Conservation (phyloP, 2,888 invertebrate genomes). For the Galerucella pusilla region DNA sequence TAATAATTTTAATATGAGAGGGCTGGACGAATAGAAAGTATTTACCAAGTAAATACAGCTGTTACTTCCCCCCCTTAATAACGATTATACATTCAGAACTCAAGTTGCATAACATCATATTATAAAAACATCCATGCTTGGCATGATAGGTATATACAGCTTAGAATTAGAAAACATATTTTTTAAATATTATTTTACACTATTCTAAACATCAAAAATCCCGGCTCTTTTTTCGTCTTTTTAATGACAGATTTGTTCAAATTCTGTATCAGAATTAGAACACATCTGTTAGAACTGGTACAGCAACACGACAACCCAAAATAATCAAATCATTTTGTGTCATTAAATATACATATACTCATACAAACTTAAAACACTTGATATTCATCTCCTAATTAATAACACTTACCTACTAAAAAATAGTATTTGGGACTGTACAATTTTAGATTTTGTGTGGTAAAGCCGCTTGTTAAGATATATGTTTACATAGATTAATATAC, state of each 20-base stretch:
- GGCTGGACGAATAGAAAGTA: too few species aligned
- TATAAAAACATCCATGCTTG: constrained; percentile 11
- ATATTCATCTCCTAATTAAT: background rate
- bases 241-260: background rate
- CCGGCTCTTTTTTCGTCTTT: background rate
- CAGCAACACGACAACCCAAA: background rate
- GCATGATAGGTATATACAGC: constrained; percentile 9
- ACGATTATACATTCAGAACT: background rate
- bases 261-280: background rate
- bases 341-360: background rate
- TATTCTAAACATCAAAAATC: constrained; percentile 11
- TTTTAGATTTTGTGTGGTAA: too few species aligned
- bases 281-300: background rate
- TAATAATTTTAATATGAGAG: background rate
- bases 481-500: too few species aligned
- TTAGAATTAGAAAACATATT: background rate
- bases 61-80: background rate
- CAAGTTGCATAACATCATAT: background rate
- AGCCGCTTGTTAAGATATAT: too few species aligned
- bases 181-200: background rate
- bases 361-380: background rate
- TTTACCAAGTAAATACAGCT: too few species aligned
- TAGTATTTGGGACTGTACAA: too few species aligned
- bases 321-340: background rate
- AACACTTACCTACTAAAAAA: background rate